Conservation (phyloP, 2,888 invertebrate species). For the Saturnia japonica region DNA sequence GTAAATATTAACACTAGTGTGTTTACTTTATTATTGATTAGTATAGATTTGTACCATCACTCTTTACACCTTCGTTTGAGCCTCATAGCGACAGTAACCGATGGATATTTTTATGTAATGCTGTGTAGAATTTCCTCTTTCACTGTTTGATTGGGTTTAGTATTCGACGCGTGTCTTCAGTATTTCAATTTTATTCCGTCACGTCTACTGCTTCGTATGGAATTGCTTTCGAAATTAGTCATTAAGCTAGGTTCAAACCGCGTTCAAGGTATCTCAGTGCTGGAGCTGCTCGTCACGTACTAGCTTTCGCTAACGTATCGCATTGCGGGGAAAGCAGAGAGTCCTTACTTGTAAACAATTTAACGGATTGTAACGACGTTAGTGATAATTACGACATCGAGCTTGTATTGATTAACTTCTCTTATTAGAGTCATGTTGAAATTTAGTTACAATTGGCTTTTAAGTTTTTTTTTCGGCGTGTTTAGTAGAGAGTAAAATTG, state of each 20-base stretch:
- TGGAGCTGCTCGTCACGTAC: slow-evolving; percentile 66
- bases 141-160: slow-evolving; percentile 25
- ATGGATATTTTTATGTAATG: slow-evolving; percentile 25
- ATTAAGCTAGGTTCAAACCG: slow-evolving; percentile 34
- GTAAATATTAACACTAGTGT: background rate
- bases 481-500: too few relatives aligned
- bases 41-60: background rate
- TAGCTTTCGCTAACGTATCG: slow-evolving; percentile 55
- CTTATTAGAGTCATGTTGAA: too few relatives aligned
- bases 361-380: slow-evolving; percentile 24
- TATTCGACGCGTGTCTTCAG: slow-evolving; percentile 23
- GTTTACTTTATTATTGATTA: background rate
- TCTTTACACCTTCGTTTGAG: background rate
- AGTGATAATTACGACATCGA: slow-evolving; percentile 10
- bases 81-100: background rate
- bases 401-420: background rate
- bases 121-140: slow-evolving; percentile 32
- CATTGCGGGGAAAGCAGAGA: slow-evolving; percentile 42
- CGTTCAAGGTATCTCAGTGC: slow-evolving; percentile 29
- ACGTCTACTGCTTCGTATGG: slow-evolving; percentile 27
- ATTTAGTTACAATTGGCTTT: too few relatives aligned
- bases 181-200: slow-evolving; percentile 24
- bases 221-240: slow-evolving; percentile 44
- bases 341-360: slow-evolving; percentile 26
- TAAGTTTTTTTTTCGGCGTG: too few relatives aligned